Evolutionary conservation across 1,140 invertebrate genomes (phyloP).

Genomic region (Procambarus clarkii): DNA sequence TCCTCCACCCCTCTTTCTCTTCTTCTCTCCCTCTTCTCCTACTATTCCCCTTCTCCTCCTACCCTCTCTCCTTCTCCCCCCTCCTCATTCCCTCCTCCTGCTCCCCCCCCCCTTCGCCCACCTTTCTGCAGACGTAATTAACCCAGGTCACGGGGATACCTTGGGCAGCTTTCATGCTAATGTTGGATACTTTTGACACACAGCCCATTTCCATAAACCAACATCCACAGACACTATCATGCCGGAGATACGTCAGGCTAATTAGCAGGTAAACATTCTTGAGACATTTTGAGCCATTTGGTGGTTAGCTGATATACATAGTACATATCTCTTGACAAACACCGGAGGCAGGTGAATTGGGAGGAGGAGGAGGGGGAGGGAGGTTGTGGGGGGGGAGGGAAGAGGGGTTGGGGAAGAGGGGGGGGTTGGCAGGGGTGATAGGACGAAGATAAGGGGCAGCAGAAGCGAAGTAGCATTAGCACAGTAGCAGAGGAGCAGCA

Average conservation of each 20-base stretch:
- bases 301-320: slow-evolving; percentile 27
- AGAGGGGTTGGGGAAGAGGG: background rate
- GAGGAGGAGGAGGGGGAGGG: background rate
- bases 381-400: background rate
- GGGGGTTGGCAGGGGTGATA: background rate
- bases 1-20: too few species aligned
- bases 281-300: slow-evolving; percentile 43
- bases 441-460: background rate
- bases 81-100: background rate
- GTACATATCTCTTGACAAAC: slow-evolving; percentile 32
- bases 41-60: background rate
- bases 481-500: background rate
- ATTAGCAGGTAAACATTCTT: slow-evolving; percentile 51
- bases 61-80: background rate
- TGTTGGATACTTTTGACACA: slow-evolving; percentile 48
- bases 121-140: slow-evolving; percentile 7
- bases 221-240: slow-evolving; percentile 49
- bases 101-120: background rate
- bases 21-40: background rate
- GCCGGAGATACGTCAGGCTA: slow-evolving; percentile 27
- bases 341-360: background rate
- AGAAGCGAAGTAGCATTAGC: background rate
- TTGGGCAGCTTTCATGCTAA: slow-evolving; percentile 26
- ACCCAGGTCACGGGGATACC: background rate
- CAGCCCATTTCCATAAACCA: slow-evolving; percentile 54